Evolutionary conservation across 2,113 vertebrate genomes (phyloP).

Genomic region (Tricholaema leucomelas): DNA sequence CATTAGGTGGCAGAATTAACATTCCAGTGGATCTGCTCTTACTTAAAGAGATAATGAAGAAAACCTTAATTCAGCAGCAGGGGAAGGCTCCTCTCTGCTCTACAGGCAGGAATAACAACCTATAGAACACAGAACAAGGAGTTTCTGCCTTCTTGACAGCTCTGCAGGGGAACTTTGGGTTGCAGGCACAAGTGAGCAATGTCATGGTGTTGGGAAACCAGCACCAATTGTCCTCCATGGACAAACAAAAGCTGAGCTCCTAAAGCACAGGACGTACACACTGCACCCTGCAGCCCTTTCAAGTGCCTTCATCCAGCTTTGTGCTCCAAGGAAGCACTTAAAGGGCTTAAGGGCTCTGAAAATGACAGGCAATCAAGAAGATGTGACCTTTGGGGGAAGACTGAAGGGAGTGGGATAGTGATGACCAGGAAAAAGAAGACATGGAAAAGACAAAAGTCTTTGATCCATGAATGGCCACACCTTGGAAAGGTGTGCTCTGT

Average conservation of each 20-base stretch:
- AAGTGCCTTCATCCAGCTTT: not conserved
- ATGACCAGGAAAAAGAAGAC: not conserved
- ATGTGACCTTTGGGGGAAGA: not conserved
- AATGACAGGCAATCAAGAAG: not conserved
- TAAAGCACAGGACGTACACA: not conserved
- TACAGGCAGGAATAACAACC: not conserved
- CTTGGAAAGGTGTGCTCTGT: rapidly evolving
- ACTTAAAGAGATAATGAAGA: not conserved
- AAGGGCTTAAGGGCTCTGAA: not conserved
- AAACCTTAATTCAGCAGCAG: not conserved
- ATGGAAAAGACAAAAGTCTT: no score
- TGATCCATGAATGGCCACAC: not conserved
- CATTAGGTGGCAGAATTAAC: not conserved
- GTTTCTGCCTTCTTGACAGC: not conserved
- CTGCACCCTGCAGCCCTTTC: not conserved
- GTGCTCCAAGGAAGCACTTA: not conserved
- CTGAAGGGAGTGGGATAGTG: not conserved
- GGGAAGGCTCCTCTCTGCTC: not conserved
- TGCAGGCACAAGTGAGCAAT: not conserved
- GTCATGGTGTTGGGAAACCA: not conserved
- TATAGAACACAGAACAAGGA: not conserved
- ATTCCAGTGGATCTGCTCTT: not conserved
- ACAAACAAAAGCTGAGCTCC: not conserved
- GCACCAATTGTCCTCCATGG: not conserved
- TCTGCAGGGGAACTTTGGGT: not conserved